Base-by-base conservation (phyloP, 2,113 vertebrate genomes). In the Barbus barbus region DNA sequence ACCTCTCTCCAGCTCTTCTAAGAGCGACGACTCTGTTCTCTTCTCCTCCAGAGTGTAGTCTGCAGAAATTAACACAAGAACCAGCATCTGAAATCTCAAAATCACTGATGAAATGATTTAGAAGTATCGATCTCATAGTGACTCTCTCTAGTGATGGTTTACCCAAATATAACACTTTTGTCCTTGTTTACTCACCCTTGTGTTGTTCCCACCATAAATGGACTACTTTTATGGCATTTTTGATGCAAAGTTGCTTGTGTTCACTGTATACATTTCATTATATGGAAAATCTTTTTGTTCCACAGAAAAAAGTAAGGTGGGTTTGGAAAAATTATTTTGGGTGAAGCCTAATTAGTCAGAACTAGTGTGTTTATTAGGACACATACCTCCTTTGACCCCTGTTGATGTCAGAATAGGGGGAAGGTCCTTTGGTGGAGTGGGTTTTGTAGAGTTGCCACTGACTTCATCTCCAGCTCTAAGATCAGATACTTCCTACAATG, bases 371-470 rank as follows among this genome's bases (percentile, higher is more conserved):
- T 22, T 22, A 56, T 58, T 58, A 31, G 36, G 18, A 20, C n/a
- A 56, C 28, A 24, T 89, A 98, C 98, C 98, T 97, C 98, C 97
- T 96, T 99, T 99, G 86, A 99, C 96, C 75, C 97, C 98, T 46
- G 97, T 98, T 86, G 98, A 98, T 89, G 98, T 99, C 79, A 99
- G 97, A 89, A 99, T 99, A 53, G 98, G 98, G 69, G 98, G 98
- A 89, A 99, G 96, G 12, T 97, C 98, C 75, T 97, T 96, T 90
- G 97, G 93, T 78, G 98, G 97, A 92, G 98, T 96, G 63, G 97
- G 95, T 90, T 98, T 99, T 91, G 95, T 94, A 83, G 96, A 96
- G 88, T 95, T 98, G 87, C 95, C 95, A 91, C 95, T 96, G 85
- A 98, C 96, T 91, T 97, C 95, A 93, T 96, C 87, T 94, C 87